Base-by-base conservation (phyloP, 2,888 invertebrate species). In the Allophyes oxyacanthae region DNA sequence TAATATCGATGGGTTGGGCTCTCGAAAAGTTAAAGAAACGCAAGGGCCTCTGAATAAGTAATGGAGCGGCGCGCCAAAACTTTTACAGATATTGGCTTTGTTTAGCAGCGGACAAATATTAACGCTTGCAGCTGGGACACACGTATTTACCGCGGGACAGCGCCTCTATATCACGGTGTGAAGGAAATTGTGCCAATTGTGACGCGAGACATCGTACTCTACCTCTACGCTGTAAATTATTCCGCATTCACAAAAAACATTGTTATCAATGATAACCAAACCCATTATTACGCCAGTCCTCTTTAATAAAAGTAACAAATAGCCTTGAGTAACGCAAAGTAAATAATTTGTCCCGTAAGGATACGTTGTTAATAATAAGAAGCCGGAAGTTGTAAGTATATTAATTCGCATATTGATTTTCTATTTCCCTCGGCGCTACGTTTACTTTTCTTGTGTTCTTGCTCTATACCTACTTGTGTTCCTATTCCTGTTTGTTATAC, bases 1-100 rank as follows among this genome's bases (percentile, higher is more conserved):
- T 83, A 82, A 86, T 81, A 86, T 83, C 77, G 70, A 72, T 57
- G 60, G 7, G 6, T 6, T 28, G 67, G 76, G 72, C 68, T 73
- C 81, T 81, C 71, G 61, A 72, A 79, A 85, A 85, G 79, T 85
- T 83, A 77, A 85, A 87, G 85, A 82, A 87, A 87, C 81, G 79
- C 81, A 82, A 79, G 83, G 81, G 82, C 73, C 81, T 82, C 81
- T 88, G 88, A 90, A 90, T 91, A 89, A 89, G 87, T 88, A 88
- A 89, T 87, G 85, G 78, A 78, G 79, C 71, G 64, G 69, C 72
- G 75, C 71, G 78, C 74, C 81, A 71, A 83, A 90, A 90, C 85
- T 90, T 90, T 87, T 85, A 83, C 85, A 83, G 86, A 88, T 90
- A 90, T 91, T 89, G 87, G 86, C 82, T 83, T 85, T 87, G 86